Evolutionary conservation across 2,113 vertebrate species (phyloP).

Genomic region (Eurystomus gularis): DNA sequence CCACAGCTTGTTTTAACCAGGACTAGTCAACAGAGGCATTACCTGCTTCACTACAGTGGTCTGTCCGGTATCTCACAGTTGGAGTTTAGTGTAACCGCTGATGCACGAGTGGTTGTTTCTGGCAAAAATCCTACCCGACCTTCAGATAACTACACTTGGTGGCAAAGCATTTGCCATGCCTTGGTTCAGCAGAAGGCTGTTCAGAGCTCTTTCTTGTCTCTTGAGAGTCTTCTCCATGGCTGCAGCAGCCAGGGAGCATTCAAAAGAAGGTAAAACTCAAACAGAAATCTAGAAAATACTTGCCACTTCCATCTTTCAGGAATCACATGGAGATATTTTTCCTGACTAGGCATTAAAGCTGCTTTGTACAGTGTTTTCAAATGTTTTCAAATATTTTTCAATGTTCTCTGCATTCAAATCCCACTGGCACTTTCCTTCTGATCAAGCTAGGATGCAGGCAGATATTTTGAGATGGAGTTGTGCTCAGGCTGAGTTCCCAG

Average conservation of each 20-base stretch:
- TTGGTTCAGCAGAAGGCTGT: neutral
- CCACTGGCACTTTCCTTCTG: neutral
- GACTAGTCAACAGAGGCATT: neutral
- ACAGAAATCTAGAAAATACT: neutral
- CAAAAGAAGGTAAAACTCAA: neutral
- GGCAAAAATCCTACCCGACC: neutral
- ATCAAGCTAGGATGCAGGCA: neutral
- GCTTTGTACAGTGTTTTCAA: neutral
- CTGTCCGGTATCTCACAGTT: fast-evolving
- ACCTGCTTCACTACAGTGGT: neutral
- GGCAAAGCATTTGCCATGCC: neutral
- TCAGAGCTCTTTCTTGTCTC: neutral
- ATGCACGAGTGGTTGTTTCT: neutral
- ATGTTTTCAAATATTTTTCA: no score
- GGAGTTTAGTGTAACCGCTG: neutral
- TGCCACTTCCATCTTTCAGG: neutral
- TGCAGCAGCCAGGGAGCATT: neutral
- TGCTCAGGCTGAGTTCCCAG: neutral
- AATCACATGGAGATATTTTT: neutral
- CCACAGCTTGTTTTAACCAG: neutral
- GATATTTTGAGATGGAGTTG: neutral
- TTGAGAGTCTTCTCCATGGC: neutral
- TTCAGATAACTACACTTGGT: neutral
- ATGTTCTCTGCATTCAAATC: neutral
- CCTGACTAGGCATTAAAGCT: neutral